Evolutionary conservation across 2,113 vertebrate genomes (phyloP), one percentile per base, ranked within the genome.

Genomic region (Noturus placidus): DNA sequence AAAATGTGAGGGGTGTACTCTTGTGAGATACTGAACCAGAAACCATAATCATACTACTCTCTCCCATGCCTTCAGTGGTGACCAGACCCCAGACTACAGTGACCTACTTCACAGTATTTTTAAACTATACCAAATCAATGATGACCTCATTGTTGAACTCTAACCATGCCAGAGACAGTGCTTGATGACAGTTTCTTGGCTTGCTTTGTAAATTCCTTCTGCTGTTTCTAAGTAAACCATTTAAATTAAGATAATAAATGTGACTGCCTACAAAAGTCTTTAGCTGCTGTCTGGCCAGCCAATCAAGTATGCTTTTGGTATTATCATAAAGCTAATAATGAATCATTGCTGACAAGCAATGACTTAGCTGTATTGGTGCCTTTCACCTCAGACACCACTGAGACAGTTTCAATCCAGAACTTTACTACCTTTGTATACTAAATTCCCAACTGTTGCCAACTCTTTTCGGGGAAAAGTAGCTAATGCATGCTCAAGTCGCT

Each of bases 291-390:
- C 30, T 81, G 54, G 77, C 77, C 50, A 56, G 52, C 77, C n/a
- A 79, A 33, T 15, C n/a, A 30, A 56, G 52, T 79, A 3, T 81
- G 54, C 54, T 81, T 59, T 81, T 59, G 30, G 30, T 81, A 30
- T 57, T 57, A 80, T 35, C 30, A 57, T 56, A 22, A 81, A 57
- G 30, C 78, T 57, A 59, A 81, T 81, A 19, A 81, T 81, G 78
- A 81, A 81, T 81, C 78, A 81, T 59, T 57, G 78, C 54, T 81
- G 78, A 81, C 78, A 81, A 81, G 76, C 76, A 78, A 78, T 30
- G 11, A 30, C 30, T 35, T 81, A 81, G 19, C 54, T 81, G 78
- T 59, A 13, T 54, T 81, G 54, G 30, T 81, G 78, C 54, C 54
- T 59, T 81, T 59, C 54, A 79, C 50, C 77, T 20, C 13, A 33